Evolutionary conservation across 2,113 vertebrate species (phyloP).

Genomic region (Craseonycteris thonglongyai): DNA sequence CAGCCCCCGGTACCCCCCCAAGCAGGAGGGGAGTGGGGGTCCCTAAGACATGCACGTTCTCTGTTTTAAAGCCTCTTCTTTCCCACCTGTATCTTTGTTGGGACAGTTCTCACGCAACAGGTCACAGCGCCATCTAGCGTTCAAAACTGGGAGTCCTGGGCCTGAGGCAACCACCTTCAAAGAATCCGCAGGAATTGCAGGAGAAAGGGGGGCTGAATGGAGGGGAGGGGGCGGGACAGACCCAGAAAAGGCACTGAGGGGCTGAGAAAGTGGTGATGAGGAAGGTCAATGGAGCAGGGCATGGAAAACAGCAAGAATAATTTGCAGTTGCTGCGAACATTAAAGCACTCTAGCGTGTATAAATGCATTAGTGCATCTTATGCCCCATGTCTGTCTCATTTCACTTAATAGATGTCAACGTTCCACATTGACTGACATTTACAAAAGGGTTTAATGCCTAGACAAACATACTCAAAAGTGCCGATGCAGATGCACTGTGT

Average conservation of each 20-base stretch:
- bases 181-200: not conserved
- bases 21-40: not conserved
- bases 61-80: not conserved
- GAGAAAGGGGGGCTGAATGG: no score
- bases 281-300: no score
- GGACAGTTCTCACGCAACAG: not conserved
- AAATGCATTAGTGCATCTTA: no score
- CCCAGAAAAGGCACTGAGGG: not conserved
- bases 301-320: not conserved
- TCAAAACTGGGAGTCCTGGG: not conserved
- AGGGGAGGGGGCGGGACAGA: not conserved
- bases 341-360: not conserved
- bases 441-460: not conserved
- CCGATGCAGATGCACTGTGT: not conserved
- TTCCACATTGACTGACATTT: not conserved
- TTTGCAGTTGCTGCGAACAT: not conserved
- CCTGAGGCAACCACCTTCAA: not conserved
- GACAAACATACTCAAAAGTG: not conserved
- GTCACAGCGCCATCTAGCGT: constrained; percentile 59
- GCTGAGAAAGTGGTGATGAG: rapidly evolving
- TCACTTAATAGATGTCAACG: not conserved
- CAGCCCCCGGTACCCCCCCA: not conserved
- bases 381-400: not conserved
- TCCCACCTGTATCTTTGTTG: not conserved
- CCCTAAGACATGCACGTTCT: not conserved